Percentiles rank a stretch among this genome's conserved stretches.
Conservation (phyloP, 2,113 vertebrate species). For the Bambusicola thoracicus region DNA sequence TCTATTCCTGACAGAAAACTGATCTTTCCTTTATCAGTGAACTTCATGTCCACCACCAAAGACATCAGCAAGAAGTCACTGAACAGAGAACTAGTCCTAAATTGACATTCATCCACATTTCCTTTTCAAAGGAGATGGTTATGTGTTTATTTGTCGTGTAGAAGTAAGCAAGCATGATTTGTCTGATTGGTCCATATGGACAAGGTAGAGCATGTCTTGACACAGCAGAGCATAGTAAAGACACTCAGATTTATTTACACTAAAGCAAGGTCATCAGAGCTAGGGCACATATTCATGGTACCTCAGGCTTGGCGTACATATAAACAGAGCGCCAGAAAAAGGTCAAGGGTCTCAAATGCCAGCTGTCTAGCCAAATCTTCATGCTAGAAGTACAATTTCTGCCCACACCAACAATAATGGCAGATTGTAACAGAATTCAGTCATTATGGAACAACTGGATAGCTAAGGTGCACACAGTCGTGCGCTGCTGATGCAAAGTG, state of each 20-base stretch:
- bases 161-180: background rate
- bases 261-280: background rate
- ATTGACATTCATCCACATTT: background rate
- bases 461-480: background rate
- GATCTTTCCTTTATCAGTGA: background rate
- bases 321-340: background rate
- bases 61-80: background rate
- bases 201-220: background rate
- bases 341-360: background rate
- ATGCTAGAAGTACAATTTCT: background rate
- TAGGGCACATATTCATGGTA: background rate
- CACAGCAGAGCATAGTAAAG: background rate
- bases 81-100: background rate
- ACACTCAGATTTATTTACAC: background rate
- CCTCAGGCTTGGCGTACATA: background rate
- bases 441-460: background rate
- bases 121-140: background rate
- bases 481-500: background rate
- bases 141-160: background rate
- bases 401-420: fast-evolving
- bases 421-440: background rate
- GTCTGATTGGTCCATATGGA: background rate
- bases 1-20: background rate
- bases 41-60: background rate
- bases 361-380: background rate